Conservation (phyloP, 1,140 invertebrate genomes). For the Pinna nobilis region DNA sequence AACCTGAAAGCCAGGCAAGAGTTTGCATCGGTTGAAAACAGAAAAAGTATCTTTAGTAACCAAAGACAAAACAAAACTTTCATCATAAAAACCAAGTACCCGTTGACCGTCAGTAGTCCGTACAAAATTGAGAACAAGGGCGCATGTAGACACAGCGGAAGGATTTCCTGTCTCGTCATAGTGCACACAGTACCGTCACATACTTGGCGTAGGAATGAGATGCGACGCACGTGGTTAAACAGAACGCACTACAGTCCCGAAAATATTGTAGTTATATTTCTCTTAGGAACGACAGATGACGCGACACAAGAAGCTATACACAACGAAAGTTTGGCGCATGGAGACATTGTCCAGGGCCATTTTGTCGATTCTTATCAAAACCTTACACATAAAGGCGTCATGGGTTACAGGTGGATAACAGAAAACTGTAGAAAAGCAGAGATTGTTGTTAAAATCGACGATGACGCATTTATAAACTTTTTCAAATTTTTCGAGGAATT, state of each 20-base stretch:
- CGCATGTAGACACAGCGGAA: constrained; percentile 47
- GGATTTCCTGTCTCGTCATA: constrained; percentile 58
- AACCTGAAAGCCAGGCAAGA: no score
- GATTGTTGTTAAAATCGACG: constrained; percentile 76
- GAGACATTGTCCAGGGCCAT: constrained; percentile 67
- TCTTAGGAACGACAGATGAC: constrained; percentile 80
- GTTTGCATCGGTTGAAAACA: no score
- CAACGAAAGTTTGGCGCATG: constrained; percentile 47
- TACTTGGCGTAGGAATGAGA: constrained; percentile 51
- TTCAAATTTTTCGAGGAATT: constrained; percentile 50
- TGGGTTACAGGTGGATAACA: constrained; percentile 86
- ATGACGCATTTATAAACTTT: constrained; percentile 76
- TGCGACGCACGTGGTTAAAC: constrained; percentile 70
- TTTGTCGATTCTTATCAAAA: constrained; percentile 70
- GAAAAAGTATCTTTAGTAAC: no score
- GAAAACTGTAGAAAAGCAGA: constrained; percentile 80
- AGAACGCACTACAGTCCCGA: constrained; percentile 44
- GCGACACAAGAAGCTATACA: constrained; percentile 43
- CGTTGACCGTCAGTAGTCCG: constrained; percentile 38
- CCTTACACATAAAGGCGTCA: constrained; percentile 80
- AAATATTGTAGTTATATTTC: constrained; percentile 77
- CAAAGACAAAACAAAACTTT: no score
- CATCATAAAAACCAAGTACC: constrained; percentile 36
- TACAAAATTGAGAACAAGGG: constrained; percentile 56
- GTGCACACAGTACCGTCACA: constrained; percentile 65